These are phyloP conservation scores for Megalurothrips usitatus DNA, from an alignment of 2,888 invertebrate species.

Conservation along the genomic window DNA sequence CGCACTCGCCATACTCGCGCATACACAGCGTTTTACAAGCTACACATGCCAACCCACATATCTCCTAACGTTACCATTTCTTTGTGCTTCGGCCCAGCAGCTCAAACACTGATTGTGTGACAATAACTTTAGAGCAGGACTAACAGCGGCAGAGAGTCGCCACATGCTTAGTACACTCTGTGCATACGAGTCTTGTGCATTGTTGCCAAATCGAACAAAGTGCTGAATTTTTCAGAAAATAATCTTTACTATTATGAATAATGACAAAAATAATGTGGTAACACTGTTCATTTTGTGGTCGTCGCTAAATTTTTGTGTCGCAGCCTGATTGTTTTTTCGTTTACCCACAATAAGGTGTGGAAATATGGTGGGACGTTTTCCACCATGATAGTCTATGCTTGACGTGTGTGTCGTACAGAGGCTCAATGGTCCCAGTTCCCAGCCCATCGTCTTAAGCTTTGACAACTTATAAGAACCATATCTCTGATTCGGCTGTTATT, in stretches of 20 bases:
- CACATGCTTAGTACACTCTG: no score
- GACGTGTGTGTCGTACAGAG: background rate
- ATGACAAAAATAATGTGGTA: background rate
- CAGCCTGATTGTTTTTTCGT: no score
- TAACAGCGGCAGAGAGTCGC: background rate
- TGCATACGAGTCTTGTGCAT: no score
- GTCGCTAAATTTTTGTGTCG: no score
- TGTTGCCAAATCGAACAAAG: background rate
- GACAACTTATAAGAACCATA: background rate
- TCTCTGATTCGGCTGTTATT: background rate
- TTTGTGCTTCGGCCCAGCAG: background rate
- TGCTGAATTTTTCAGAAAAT: background rate
- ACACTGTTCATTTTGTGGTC: no score
- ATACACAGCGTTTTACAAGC: background rate
- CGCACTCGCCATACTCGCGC: no score
- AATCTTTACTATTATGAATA: background rate
- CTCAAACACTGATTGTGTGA: background rate
- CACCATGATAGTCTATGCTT: background rate
- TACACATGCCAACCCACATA: background rate
- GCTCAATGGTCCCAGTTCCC: background rate
- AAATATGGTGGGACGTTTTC: background rate
- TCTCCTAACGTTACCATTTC: background rate
- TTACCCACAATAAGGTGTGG: no score
- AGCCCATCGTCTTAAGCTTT: background rate
- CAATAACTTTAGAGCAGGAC: background rate